Conservation (phyloP, 2,888 invertebrate species). For the Neuroscelio doddi region DNA sequence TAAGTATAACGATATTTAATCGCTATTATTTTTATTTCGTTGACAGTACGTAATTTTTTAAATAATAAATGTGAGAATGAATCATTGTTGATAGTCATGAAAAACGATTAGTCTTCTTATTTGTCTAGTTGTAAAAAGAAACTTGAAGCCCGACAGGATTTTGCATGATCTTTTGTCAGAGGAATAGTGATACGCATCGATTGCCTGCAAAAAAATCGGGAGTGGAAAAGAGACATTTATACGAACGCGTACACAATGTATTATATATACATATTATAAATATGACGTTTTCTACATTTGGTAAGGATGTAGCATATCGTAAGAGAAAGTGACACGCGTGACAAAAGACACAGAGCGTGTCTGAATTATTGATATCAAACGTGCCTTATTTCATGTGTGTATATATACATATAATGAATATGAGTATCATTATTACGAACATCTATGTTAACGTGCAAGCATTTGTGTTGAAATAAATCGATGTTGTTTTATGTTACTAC, state of each 20-base stretch:
- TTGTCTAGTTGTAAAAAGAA: constrained; percentile 4
- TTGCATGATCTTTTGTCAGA: constrained; percentile 5
- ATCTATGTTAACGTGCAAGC: constrained; percentile 66
- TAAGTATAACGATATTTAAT: too few species aligned
- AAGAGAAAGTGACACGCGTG: constrained; percentile 59
- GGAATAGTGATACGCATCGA: constrained; percentile 14
- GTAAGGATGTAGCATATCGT: constrained; percentile 68
- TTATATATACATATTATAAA: constrained; percentile 50
- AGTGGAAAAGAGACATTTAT: constrained; percentile 32
- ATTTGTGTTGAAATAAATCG: constrained; percentile 70
- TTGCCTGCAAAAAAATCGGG: constrained; percentile 1
- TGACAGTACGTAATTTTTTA: too few species aligned
- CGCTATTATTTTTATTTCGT: too few species aligned
- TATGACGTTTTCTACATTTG: constrained; percentile 67
- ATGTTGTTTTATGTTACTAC: constrained; percentile 70
- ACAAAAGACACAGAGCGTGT: constrained; percentile 52
- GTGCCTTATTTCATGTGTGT: constrained; percentile 70
- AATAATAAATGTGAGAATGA: constrained; percentile 2
- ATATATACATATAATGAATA: constrained; percentile 56
- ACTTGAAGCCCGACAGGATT: neutral
- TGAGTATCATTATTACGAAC: constrained; percentile 62
- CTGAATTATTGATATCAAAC: constrained; percentile 69
- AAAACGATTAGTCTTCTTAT: neutral
- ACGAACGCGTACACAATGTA: constrained; percentile 45
- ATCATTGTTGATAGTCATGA: neutral